Base-by-base conservation (phyloP, 2,797 vertebrate genomes). In the Meda fulgida region DNA sequence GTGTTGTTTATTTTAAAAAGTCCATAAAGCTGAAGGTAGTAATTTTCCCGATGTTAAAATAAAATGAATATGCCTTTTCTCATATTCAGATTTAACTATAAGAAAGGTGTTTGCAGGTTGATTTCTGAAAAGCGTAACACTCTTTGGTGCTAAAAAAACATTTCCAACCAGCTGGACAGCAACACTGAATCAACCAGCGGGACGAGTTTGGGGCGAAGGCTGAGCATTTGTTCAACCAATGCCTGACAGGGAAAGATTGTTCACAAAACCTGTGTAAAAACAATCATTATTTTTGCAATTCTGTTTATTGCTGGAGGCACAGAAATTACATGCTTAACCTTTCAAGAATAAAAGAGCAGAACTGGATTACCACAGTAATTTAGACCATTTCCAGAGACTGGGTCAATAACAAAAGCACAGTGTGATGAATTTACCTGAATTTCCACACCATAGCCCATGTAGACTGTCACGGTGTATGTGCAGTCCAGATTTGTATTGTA, bases 371-470 rank as follows among this genome's bases (percentile, higher is more conserved):
- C 67, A 73, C 66, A 72, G 84, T 65, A 36, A 85, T 80, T 85
- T 72, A 72, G 67, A 72, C 71, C 21, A 71, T 72, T 86, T 70
- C 26, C 53, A 51, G 51, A 18, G 26, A 66, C 21, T 71, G 43
- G 79, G 69, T 83, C 78, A 86, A 85, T 72, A 78, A 63, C 55
- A 83, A 55, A 38, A 67, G 66, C 26, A 70, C 36, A 0, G n/a
- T 60, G 71, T 82, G 70, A 71, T 48, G 18, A 43, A 89, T 96
- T 94, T 89, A 99, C 98, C 97, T 98, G 97, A 89, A 99, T 96
- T 93, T 99, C 97, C 67, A 99, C 97, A 0, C 97, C 97, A 0
- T 97, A 99, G 88, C 98, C 97, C 58, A 95, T 95, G 80, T 97
- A 99, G 70, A 97, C 96, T 0, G 95, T 96, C 91, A 99, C 93